These are phyloP conservation scores for Peromyscus californicus DNA, from an alignment of 2,113 vertebrate species.

Conservation along the genomic window DNA sequence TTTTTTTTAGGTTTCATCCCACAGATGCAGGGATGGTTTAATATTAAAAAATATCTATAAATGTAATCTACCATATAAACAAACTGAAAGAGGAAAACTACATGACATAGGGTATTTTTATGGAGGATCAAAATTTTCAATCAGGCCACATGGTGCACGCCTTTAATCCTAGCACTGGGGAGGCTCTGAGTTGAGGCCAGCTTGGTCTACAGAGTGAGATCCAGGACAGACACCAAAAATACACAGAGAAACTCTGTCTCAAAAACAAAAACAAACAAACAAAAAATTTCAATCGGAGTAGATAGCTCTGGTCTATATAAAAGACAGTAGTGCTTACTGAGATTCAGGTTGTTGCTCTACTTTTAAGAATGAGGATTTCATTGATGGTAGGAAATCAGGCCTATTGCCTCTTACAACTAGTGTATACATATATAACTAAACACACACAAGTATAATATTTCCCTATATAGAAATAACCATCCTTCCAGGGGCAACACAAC, in stretches of 20 bases:
- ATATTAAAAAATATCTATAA: too few species aligned
- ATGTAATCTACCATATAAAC: too few species aligned
- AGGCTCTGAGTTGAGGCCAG: too few species aligned
- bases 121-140: not conserved
- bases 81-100: too few species aligned
- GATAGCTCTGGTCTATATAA: not conserved
- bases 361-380: not conserved
- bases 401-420: not conserved
- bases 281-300: not conserved
- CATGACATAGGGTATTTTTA: not conserved
- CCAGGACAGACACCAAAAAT: too few species aligned
- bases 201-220: too few species aligned
- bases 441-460: not conserved
- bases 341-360: not conserved
- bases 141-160: not conserved
- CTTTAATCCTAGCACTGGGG: too few species aligned
- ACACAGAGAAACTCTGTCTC: too few species aligned
- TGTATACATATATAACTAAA: not conserved
- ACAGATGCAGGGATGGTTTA: too few species aligned
- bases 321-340: not conserved
- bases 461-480: not conserved
- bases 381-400: not conserved
- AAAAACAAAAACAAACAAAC: too few species aligned
- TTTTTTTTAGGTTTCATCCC: not conserved
- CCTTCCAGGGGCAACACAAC: slow-evolving; percentile 17